Conservation (phyloP, 2,113 vertebrate species). For the Phrynosoma blainvillii region DNA sequence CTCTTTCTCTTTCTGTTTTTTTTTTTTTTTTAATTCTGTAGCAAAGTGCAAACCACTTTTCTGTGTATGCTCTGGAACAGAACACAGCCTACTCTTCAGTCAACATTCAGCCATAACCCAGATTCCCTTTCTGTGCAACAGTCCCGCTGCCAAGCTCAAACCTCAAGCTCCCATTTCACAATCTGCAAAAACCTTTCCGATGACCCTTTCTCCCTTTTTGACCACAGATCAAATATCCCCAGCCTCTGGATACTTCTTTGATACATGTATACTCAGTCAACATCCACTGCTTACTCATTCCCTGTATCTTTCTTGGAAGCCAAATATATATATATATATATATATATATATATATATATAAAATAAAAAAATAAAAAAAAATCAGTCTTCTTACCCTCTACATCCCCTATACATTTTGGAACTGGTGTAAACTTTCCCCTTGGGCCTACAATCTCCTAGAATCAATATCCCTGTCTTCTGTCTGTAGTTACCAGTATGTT, state of each 20-base stretch:
- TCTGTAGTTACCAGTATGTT: too few relatives aligned
- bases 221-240: neutral
- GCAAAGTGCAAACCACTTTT: neutral
- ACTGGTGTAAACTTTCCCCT: neutral
- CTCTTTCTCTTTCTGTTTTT: too few relatives aligned
- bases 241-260: neutral
- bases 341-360: too few relatives aligned
- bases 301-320: neutral
- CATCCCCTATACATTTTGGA: neutral
- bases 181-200: neutral
- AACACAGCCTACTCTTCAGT: neutral
- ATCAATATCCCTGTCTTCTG: too few relatives aligned
- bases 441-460: conserved; percentile 21
- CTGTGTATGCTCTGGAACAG: neutral
- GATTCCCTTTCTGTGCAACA: neutral
- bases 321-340: too few relatives aligned
- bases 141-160: neutral
- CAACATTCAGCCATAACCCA: neutral
- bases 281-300: neutral
- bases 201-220: neutral
- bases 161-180: neutral
- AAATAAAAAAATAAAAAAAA: too few relatives aligned
- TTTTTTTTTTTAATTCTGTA: too few relatives aligned
- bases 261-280: neutral
- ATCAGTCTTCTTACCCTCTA: neutral